Evolutionary conservation across 2,888 invertebrate genomes (phyloP).

Genomic region (Rhagophthalmus giganteus): DNA sequence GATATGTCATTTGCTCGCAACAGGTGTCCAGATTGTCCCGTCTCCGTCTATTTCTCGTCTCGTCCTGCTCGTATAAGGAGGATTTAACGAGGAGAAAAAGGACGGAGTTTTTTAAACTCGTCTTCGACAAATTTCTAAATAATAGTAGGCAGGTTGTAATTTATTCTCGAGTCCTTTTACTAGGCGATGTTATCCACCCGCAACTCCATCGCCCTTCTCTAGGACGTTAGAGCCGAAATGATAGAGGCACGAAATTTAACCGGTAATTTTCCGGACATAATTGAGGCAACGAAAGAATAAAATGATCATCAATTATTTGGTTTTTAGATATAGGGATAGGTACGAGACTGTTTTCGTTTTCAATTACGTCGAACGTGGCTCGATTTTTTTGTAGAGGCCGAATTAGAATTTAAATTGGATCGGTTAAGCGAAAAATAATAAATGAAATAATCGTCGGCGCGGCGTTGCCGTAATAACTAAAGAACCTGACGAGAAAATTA

Average conservation of each 20-base stretch:
- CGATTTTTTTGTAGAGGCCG: too few species aligned
- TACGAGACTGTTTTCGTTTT: conserved; percentile 43
- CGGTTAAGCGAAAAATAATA: too few species aligned
- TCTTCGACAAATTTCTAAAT: conserved; percentile 25
- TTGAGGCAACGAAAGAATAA: conserved; percentile 38
- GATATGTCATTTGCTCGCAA: conserved; percentile 52
- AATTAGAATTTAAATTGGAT: too few species aligned
- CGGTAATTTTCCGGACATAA: conserved; percentile 19
- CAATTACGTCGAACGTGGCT: conserved; percentile 40
- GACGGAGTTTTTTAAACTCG: conserved; percentile 5
- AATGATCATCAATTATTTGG: conserved; percentile 47
- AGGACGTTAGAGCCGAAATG: conserved; percentile 12
- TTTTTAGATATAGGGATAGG: conserved; percentile 47
- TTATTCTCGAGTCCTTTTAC: conserved; percentile 10
- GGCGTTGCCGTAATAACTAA: too few species aligned
- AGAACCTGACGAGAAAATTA: too few species aligned
- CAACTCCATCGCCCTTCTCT: conserved; percentile 20
- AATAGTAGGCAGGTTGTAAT: conserved; percentile 25
- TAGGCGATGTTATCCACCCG: conserved; percentile 17
- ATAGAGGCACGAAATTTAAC: conserved; percentile 1
- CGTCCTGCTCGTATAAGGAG: conserved; percentile 5
- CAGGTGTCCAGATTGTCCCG: conserved; percentile 46
- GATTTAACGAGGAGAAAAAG: conserved; percentile 12
- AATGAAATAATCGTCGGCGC: too few species aligned
- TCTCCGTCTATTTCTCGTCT: conserved; percentile 24